Evolutionary conservation across 2,888 invertebrate species (phyloP), one percentile per base, ranked within the genome.

Genomic region (Alloscopus bannaensis): DNA sequence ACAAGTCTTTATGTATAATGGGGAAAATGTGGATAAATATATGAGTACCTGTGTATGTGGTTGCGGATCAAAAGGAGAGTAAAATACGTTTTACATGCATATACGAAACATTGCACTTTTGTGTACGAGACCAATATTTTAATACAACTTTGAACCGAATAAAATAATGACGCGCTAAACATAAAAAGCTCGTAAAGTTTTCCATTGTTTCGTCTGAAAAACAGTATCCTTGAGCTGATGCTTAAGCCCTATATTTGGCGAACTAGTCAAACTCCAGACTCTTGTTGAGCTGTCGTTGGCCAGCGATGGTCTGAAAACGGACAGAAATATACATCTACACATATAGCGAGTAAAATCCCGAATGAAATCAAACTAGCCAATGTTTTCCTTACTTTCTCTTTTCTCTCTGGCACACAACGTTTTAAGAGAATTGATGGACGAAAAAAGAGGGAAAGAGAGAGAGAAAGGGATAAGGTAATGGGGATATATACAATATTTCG

Each of bases 91-190:
- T n/a, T n/a, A n/a, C n/a, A n/a, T n/a, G n/a, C n/a, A n/a, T n/a
- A n/a, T n/a, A n/a, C n/a, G n/a, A n/a, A n/a, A n/a, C n/a, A n/a
- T n/a, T 28, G 57, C 22, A 2, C 6, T 22, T 11, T 62, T 3
- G n/a, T 45, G 45, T 45, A 42, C 26, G 18, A 20, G 64, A 64
- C 26, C 64, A 64, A 64, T 64, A 45, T 64, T 64, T 64, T 64
- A 45, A 64, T 64, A 64, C 64, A 64, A 64, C 45, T 45, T 64
- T 64, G 28, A 64, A 64, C 64, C 64, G 64, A 64, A 64, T 64
- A 64, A 64, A 64, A 64, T 64, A 64, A 64, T 64, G 64, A 64
- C 64, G 64, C 64, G 64, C 47, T 64, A 64, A 64, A 64, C 64
- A 64, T 64, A 64, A 64, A 64, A 64, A 45, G 64, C 64, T 64